Base-by-base conservation (phyloP, 2,888 invertebrate species). In the Yponomeuta plumbellus region DNA sequence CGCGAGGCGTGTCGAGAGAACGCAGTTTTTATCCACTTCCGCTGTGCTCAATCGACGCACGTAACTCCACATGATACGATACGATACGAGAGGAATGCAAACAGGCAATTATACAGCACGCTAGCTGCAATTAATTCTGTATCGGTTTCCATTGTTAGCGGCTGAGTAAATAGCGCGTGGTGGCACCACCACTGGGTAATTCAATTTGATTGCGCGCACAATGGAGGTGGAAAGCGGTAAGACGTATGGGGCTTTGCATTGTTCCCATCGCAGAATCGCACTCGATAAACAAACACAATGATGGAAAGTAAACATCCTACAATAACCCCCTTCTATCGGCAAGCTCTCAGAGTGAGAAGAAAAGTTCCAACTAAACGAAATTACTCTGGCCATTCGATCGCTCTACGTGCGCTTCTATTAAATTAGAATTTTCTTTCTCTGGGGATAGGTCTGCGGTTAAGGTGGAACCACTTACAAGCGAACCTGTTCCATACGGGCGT, bases 91-190 rank as follows among this genome's bases (percentile, higher is more conserved):
- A 78, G 68, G 76, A 78, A 82, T 81, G 79, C 80, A 75, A 78
- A 78, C 76, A 76, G 78, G 79, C 77, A 79, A 77, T 71, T 74
- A 73, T 74, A 70, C 73, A 76, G 82, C 81, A 81, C 80, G 83
- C 84, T 80, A 81, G 77, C 76, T 74, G 76, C 81, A 84, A 84
- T 86, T 88, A 88, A 87, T 80, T 63, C 86, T 88, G 81, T 86
- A 86, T 87, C 87, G 81, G 79, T 86, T 86, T 88, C 86, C 85
- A 86, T 86, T 86, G 86, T 88, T 85, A 79, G 83, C 78, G 80
- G 73, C 76, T 75, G 76, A 80, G 77, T 85, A 86, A 88, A 86
- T 87, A 86, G 88, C 88, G 87, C 88, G 81, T 85, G 83, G 78
- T 52, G 44, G 44, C 44, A 52, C 17, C 13, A 17, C 17, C 76